A percentile compares a stretch with the other conserved stretches of the same genome.
Conservation (phyloP, 2,888 invertebrate species). For the Erynnis tages region DNA sequence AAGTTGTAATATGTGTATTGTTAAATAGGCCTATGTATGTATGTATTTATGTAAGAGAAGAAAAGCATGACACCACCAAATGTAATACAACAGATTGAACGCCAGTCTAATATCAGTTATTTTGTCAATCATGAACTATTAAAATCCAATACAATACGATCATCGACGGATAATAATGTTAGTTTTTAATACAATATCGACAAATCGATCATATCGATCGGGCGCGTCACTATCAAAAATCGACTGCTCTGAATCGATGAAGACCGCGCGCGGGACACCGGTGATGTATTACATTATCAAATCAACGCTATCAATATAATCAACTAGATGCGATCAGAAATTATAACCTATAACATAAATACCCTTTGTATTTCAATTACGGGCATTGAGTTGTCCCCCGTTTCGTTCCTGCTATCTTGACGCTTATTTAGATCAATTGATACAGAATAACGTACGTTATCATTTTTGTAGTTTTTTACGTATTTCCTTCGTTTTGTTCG, state of each 20-base stretch:
- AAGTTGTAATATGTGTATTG: no score
- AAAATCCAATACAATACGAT: no score
- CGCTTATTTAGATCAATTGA: conserved; percentile 53
- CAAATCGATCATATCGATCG: conserved; percentile 35
- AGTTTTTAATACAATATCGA: background rate
- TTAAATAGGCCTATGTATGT: no score
- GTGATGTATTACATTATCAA: background rate
- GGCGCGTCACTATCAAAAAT: conserved; percentile 27
- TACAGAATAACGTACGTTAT: conserved; percentile 71
- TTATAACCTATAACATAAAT: conserved; percentile 50
- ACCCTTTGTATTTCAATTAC: conserved; percentile 69
- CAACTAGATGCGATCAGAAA: conserved; percentile 34
- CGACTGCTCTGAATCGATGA: conserved; percentile 29
- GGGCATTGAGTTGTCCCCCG: conserved; percentile 51
- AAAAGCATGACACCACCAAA: no score
- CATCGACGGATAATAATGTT: no score
- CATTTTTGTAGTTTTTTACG: conserved; percentile 48
- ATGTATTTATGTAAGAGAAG: no score
- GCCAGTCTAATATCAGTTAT: no score
- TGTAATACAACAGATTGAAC: no score
- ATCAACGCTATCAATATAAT: conserved; percentile 4
- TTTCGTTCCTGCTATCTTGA: conserved; percentile 37
- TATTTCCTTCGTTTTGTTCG: conserved; percentile 54
- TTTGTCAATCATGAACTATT: no score
- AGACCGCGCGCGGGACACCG: background rate